Conservation (phyloP, 2,113 vertebrate species). For the Neofelis nebulosa region DNA sequence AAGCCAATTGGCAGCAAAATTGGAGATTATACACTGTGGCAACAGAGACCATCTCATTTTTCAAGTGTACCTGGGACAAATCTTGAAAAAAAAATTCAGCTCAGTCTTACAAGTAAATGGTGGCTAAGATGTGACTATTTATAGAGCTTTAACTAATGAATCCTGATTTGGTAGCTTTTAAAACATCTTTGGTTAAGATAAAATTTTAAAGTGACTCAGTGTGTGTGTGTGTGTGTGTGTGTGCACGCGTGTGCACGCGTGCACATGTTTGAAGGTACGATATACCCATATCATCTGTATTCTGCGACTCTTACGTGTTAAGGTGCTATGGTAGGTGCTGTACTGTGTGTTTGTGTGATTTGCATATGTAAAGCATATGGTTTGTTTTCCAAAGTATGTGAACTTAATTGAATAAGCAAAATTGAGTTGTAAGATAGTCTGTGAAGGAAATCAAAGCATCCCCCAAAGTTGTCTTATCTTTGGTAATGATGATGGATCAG, state of each 20-base stretch:
- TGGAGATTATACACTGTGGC: too few species aligned
- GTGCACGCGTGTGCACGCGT: not conserved
- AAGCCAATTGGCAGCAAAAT: not conserved
- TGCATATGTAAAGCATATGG: slow-evolving; percentile 30
- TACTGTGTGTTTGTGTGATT: not conserved
- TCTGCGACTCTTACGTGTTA: not conserved
- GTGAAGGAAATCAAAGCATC: slow-evolving; percentile 36
- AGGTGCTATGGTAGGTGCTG: not conserved
- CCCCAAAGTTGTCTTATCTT: not conserved
- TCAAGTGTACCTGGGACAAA: not conserved
- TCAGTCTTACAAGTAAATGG: not conserved
- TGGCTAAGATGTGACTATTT: not conserved
- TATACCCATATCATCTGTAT: not conserved
- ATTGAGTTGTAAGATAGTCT: slow-evolving; percentile 30
- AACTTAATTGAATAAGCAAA: slow-evolving; percentile 59
- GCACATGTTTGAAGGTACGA: not conserved
- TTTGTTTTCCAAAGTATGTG: slow-evolving; percentile 54
- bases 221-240: not conserved
- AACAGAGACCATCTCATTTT: not conserved
- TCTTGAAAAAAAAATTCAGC: not conserved
- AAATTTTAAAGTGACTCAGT: not conserved
- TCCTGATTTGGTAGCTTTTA: not conserved
- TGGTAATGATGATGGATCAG: not conserved
- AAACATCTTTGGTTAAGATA: slow-evolving; percentile 12
- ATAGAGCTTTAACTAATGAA: not conserved